Evolutionary conservation across 2,113 vertebrate species (phyloP).

Genomic region (Serinus canaria): DNA sequence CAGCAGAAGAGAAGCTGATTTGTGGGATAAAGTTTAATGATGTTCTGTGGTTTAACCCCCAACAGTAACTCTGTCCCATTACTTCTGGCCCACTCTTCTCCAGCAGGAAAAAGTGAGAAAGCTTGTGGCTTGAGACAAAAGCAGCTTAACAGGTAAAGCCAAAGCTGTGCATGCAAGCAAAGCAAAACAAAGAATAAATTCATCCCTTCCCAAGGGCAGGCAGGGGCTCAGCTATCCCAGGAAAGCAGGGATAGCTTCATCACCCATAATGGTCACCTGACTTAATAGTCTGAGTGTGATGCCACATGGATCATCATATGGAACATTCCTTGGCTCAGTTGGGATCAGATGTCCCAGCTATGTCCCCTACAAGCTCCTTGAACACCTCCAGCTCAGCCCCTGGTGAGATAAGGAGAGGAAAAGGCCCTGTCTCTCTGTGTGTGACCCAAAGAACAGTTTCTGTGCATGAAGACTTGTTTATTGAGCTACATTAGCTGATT

Average conservation of each 20-base stretch:
- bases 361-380: neutral
- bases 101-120: neutral
- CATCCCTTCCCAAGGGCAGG: neutral
- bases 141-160: neutral
- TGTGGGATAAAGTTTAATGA: neutral
- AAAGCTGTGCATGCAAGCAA: neutral
- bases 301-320: neutral
- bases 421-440: neutral
- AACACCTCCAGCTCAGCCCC: neutral
- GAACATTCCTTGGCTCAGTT: neutral
- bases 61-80: neutral
- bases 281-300: neutral
- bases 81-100: neutral
- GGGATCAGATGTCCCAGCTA: neutral
- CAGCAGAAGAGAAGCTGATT: neutral
- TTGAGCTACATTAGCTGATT: neutral
- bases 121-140: neutral
- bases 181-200: neutral
- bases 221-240: neutral
- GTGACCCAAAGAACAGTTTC: neutral
- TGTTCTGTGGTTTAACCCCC: neutral
- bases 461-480: neutral
- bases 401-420: neutral
- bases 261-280: accelerated
- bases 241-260: neutral